phyloP scores from a whole-genome alignment of 2,797 vertebrate species.

The Caiman crocodilus region DNA sequence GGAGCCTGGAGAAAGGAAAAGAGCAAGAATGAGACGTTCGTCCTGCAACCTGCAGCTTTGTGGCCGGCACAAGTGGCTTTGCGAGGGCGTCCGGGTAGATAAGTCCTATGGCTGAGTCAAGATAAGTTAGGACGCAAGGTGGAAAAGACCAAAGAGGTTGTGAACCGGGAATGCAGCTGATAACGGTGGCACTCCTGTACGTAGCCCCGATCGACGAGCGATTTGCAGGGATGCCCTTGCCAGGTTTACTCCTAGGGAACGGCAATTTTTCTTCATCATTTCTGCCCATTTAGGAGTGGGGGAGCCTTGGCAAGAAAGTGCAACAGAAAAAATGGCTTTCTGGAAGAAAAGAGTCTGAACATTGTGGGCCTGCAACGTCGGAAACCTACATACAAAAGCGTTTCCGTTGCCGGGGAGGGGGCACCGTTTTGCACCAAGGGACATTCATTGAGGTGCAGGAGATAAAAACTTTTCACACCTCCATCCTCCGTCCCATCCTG shows the following conservation, averaged over 20 bases:
- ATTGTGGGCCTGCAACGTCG: background rate
- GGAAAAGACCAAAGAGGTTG: background rate
- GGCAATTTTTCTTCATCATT: background rate
- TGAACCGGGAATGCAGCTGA: background rate
- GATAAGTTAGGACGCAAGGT: background rate
- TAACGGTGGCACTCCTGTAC: background rate
- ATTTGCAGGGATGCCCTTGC: background rate
- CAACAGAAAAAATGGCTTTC: background rate
- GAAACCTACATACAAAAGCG: background rate
- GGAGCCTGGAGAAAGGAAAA: slow-evolving; percentile 77
- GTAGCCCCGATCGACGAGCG: background rate
- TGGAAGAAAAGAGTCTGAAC: background rate
- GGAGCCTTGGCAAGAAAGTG: too few species aligned
- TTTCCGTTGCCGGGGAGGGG: too few species aligned
- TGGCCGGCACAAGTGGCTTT: background rate
- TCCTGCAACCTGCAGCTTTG: fast-evolving
- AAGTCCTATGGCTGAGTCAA: background rate
- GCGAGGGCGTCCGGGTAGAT: background rate
- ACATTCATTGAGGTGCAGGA: background rate
- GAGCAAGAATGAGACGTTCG: background rate
- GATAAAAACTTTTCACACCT: background rate
- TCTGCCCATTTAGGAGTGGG: background rate
- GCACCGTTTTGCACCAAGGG: background rate
- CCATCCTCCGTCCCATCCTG: background rate
- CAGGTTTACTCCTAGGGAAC: background rate